Evolutionary conservation across 2,797 vertebrate species (phyloP).

Genomic region (Nyctibius grandis): DNA sequence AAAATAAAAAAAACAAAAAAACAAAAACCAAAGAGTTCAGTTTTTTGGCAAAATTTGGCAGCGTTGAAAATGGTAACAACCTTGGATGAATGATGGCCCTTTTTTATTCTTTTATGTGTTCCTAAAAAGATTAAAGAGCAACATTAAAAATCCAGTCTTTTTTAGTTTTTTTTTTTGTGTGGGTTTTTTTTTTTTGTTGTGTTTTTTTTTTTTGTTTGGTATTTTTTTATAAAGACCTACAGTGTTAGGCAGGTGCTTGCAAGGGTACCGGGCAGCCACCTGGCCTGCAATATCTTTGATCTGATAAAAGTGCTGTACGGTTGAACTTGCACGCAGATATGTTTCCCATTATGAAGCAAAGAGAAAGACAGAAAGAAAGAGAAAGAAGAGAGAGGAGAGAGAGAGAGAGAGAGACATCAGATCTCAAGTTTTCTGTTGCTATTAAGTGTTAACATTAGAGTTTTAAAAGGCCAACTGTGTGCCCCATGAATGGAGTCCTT

Average conservation of each 20-base stretch:
- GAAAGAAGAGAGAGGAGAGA: slow-evolving; percentile 51
- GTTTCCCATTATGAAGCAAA: slow-evolving; percentile 74
- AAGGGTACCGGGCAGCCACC: slow-evolving; percentile 22
- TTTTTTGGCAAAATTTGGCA: slow-evolving; percentile 90
- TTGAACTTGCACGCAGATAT: slow-evolving; percentile 85
- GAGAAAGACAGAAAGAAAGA: slow-evolving; percentile 70
- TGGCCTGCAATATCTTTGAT: slow-evolving; percentile 54
- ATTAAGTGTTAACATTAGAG: slow-evolving; percentile 73
- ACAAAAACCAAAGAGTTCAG: slow-evolving; percentile 35
- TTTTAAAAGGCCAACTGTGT: slow-evolving; percentile 76
- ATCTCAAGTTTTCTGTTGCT: slow-evolving; percentile 75
- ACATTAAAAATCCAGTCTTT: slow-evolving; percentile 65
- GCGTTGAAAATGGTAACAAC: slow-evolving; percentile 72
- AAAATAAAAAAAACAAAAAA: background rate
- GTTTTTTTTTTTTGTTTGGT: background rate
- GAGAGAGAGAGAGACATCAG: slow-evolving; percentile 60
- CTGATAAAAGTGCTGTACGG: slow-evolving; percentile 82
- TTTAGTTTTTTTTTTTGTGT: background rate
- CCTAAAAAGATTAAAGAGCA: slow-evolving; percentile 69
- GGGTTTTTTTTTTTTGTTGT: background rate
- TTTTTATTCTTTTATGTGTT: slow-evolving; percentile 43
- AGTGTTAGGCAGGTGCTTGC: slow-evolving; percentile 61
- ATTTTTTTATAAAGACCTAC: slow-evolving; percentile 61
- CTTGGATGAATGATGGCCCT: slow-evolving; percentile 64
- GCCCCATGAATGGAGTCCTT: slow-evolving; percentile 70